A percentile compares a stretch with the other conserved stretches of the same genome.
Conservation (phyloP, 2,888 invertebrate genomes). For the Camptogramma bilineatum region DNA sequence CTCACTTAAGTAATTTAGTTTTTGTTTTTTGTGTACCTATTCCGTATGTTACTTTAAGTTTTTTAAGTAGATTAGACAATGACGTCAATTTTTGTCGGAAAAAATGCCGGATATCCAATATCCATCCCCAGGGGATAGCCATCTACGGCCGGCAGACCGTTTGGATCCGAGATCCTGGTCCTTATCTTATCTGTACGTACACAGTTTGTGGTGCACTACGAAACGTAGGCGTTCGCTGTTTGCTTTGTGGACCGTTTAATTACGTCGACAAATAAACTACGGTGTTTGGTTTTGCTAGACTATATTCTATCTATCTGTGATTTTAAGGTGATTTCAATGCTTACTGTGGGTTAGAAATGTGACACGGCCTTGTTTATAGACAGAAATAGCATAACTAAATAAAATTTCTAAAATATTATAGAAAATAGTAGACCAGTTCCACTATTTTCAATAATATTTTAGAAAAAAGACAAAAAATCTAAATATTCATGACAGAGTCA, state of each 20-base stretch:
- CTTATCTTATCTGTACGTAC: slow-evolving; percentile 27
- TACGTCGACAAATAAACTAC: background rate
- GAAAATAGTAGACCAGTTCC: too few species aligned
- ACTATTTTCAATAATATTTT: too few species aligned
- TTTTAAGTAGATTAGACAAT: too few species aligned
- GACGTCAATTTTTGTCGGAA: background rate
- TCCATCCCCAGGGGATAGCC: slow-evolving; percentile 12
- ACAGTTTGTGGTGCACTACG: slow-evolving; percentile 9
- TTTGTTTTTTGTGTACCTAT: too few species aligned
- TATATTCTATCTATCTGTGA: background rate
- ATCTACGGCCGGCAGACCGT: slow-evolving; percentile 10
- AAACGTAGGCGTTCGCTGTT: slow-evolving; percentile 1
- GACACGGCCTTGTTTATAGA: background rate
- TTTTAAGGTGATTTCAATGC: background rate
- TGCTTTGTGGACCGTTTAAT: slow-evolving; percentile 1
- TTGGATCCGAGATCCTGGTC: slow-evolving; percentile 32
- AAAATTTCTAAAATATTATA: too few species aligned
- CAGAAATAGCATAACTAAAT: background rate
- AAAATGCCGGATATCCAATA: slow-evolving; percentile 15
- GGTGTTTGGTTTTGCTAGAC: background rate
- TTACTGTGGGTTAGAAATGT: too few species aligned
- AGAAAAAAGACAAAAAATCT: too few species aligned
- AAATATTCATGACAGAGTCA: too few species aligned
- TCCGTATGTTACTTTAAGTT: too few species aligned
- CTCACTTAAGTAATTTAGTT: too few species aligned